Base-by-base conservation (phyloP, 2,888 invertebrate species). In the Thymelicus acteon region DNA sequence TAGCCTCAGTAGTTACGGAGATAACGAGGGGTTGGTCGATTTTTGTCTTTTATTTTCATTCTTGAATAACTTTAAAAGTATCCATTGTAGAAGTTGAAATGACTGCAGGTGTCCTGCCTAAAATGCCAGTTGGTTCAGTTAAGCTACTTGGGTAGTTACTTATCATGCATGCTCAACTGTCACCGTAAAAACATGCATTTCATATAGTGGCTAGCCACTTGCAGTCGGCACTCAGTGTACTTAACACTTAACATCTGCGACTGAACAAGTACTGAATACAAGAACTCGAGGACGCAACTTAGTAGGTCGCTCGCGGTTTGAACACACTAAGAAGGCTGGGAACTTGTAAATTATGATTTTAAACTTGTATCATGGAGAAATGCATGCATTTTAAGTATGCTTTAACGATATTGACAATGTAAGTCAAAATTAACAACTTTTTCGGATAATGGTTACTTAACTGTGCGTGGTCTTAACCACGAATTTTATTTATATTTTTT, bases 211-310 rank as follows among this genome's bases (percentile, higher is more conserved):
- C 6, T 40, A 40, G 37, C 39, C 60, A 40, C 60, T 60, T 60
- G 31, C 63, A 61, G 61, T 47, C 19, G 44, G 10, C n/a, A 39
- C 8, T 4, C 37, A 13, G 63, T 63, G 63, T n/a, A 37, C 63
- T 61, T 61, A 47, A 39, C 37, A 52, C 52, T 63, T 63, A n/a
- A 39, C 37, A 12, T 63, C 63, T 63, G n/a, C 6, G 39, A 63
- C 63, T 63, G 15, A n/a, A 49, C 37, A 52, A 52, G 52, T 39
- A 63, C 8, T 39, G 10, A 52, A n/a, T 52, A 39, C 63, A 39
- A 52, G 52, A 52, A 63, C 52, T 63, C 7, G 39, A 7, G n/a
- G 37, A 52, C 10, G 49, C 48, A 49, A n/a, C n/a, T n/a, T 37
- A 13, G 63, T 49, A 10, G 48, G 31, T 49, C 49, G 19, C 15